Conservation (phyloP, 2,888 invertebrate genomes). For the Cancer borealis region DNA sequence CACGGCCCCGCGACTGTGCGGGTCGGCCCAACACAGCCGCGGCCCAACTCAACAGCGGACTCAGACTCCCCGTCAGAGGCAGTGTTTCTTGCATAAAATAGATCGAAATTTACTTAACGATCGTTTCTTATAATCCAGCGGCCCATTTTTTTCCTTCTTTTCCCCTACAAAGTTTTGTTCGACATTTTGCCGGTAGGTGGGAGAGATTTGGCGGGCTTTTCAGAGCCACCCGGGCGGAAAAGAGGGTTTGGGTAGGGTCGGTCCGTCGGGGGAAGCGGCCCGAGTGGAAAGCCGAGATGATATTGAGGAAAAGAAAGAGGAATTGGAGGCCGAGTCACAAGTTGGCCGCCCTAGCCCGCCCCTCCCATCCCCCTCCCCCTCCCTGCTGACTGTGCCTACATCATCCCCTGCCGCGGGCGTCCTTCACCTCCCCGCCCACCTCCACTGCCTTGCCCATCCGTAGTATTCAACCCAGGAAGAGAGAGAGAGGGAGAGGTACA, state of each 20-base stretch:
- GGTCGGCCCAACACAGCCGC: not conserved
- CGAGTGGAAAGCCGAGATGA: conserved; percentile 5
- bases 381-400: not conserved
- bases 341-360: not conserved
- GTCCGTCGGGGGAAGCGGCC: conserved; percentile 24
- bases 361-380: not conserved
- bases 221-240: conserved; percentile 60
- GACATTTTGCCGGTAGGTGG: conserved; percentile 69
- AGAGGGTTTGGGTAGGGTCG: conserved; percentile 64
- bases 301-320: conserved; percentile 53
- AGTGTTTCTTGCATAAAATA: not conserved
- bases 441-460: not conserved
- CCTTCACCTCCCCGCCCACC: not conserved
- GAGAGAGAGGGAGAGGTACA: not conserved
- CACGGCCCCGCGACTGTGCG: not conserved
- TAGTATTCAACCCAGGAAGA: not conserved
- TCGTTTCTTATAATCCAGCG: not conserved
- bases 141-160: not conserved
- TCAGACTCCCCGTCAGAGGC: not conserved
- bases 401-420: not conserved
- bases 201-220: conserved; percentile 68
- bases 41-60: not conserved
- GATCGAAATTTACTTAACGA: conserved; percentile 34
- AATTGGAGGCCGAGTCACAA: conserved; percentile 50
- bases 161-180: conserved; percentile 52